Conservation (phyloP, 2,113 vertebrate species). For the Rhipidura dahli region DNA sequence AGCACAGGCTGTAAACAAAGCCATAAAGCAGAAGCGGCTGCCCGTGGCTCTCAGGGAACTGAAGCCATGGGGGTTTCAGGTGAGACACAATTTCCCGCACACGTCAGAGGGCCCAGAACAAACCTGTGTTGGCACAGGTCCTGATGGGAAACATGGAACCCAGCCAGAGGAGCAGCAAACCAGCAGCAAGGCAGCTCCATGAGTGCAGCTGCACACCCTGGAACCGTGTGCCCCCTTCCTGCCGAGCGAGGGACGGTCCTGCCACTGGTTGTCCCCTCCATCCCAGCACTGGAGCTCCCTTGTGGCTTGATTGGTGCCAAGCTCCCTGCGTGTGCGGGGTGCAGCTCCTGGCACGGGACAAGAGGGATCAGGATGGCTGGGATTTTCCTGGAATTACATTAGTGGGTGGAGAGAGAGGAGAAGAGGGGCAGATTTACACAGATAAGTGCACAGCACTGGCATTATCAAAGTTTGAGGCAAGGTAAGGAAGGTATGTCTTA, state of each 20-base stretch:
- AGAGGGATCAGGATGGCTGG: background rate
- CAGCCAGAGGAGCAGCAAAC: background rate
- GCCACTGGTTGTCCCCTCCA: accelerated
- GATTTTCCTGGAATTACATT: background rate
- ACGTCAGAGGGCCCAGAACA: background rate
- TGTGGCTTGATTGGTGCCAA: accelerated
- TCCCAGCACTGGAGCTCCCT: background rate
- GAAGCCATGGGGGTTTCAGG: background rate
- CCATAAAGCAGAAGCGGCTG: background rate
- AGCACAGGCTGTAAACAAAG: constrained; percentile 22
- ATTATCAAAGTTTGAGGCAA: background rate
- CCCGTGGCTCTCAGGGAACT: background rate
- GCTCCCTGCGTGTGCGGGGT: accelerated
- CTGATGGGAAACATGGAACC: background rate
- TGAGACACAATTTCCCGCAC: background rate
- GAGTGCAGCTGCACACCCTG: background rate
- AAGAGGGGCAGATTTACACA: background rate
- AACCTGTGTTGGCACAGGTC: background rate
- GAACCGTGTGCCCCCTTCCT: background rate
- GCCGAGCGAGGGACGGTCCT: background rate
- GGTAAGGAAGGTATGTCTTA: background rate
- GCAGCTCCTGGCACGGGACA: background rate
- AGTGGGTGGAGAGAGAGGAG: background rate
- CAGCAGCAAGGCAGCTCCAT: background rate
- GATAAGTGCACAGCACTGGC: background rate